Percentiles rank a stretch among this genome's conserved stretches.
Evolutionary conservation across 2,888 invertebrate species (phyloP).

Genomic region (Stenolophus ochropezus): DNA sequence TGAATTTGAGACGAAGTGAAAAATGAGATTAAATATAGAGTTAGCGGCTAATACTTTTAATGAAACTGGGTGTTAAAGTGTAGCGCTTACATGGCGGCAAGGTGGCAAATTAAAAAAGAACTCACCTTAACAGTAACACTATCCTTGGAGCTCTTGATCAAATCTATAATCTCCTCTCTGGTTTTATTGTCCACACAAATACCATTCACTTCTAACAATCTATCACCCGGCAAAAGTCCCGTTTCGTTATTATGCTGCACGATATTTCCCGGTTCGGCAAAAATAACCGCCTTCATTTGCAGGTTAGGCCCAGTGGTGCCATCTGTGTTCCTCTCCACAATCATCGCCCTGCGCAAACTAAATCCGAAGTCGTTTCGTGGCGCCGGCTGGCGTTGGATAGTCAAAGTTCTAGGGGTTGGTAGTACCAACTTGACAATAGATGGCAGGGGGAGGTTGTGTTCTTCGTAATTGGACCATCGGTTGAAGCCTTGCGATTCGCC

Average conservation of each 20-base stretch:
- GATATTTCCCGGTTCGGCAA: conserved; percentile 92
- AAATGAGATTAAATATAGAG: too few relatives aligned
- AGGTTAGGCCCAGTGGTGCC: conserved; percentile 73
- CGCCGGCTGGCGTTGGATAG: conserved; percentile 86
- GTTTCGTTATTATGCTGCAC: conserved; percentile 82
- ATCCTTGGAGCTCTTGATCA: conserved; percentile 90
- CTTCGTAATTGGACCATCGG: conserved; percentile 87
- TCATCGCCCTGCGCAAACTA: conserved; percentile 90
- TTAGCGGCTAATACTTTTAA: too few relatives aligned
- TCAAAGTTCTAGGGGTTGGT: conserved; percentile 84
- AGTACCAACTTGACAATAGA: conserved; percentile 81
- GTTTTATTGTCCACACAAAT: conserved; percentile 88
- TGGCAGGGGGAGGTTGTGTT: conserved; percentile 83
- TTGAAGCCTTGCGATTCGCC: conserved; percentile 83
- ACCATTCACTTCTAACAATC: conserved; percentile 93
- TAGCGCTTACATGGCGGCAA: neutral
- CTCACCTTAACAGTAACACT: conserved; percentile 89
- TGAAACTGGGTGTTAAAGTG: too few relatives aligned
- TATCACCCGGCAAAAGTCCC: conserved; percentile 95
- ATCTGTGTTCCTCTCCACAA: conserved; percentile 79
- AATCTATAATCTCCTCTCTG: conserved; percentile 94
- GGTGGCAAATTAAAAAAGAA: too few relatives aligned
- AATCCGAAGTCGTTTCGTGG: conserved; percentile 96
- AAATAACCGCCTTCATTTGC: conserved; percentile 84
- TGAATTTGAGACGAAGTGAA: too few relatives aligned